Percentiles rank a stretch among this genome's conserved stretches.
These are phyloP conservation scores for Channa striata DNA, from an alignment of 2,797 vertebrate species.

Conservation along the genomic window DNA sequence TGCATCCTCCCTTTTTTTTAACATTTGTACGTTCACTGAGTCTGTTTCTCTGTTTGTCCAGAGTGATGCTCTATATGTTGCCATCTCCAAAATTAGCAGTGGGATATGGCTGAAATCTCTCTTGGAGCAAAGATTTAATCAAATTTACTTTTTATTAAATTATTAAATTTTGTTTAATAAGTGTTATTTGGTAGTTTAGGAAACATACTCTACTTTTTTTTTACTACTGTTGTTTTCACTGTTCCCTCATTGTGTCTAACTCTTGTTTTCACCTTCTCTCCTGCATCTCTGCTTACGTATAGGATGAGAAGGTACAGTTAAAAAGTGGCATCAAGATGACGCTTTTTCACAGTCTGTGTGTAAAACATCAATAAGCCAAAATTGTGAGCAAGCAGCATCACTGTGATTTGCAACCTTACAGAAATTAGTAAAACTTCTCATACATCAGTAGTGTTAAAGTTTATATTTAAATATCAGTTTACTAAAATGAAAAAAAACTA, in stretches of 20 bases:
- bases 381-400: slow-evolving; percentile 1
- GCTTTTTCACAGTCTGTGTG: neutral
- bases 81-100: neutral
- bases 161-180: too few relatives aligned
- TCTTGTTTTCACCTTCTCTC: slow-evolving; percentile 81
- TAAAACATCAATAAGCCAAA: slow-evolving; percentile 8
- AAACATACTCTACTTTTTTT: slow-evolving; percentile 1
- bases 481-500: too few relatives aligned
- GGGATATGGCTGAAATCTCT: neutral
- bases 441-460: too few relatives aligned
- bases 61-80: too few relatives aligned
- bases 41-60: slow-evolving; percentile 30
- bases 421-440: neutral
- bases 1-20: slow-evolving; percentile 24
- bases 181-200: too few relatives aligned
- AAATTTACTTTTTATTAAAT: too few relatives aligned
- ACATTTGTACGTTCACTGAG: slow-evolving; percentile 28
- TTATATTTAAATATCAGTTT: too few relatives aligned
- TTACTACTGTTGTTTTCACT: slow-evolving; percentile 48
- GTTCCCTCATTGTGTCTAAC: slow-evolving; percentile 66
- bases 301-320: slow-evolving; percentile 98
- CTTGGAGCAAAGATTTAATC: neutral
- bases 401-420: neutral
- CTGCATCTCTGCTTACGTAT: slow-evolving; percentile 81
- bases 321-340: slow-evolving; percentile 42